phyloP scores from a whole-genome alignment of 1,140 invertebrate species.

The Chrysopa pallens region DNA sequence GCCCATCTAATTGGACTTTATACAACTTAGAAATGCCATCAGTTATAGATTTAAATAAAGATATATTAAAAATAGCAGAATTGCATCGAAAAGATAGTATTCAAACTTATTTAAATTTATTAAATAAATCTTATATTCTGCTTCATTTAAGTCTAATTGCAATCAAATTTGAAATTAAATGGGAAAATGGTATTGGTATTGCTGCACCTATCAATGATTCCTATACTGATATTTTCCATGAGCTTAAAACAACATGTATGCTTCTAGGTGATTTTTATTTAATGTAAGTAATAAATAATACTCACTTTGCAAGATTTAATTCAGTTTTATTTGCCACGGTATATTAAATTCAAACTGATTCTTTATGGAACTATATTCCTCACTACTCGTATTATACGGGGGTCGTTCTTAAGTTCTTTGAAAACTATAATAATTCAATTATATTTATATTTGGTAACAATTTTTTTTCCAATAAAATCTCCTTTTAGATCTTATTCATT shows the following conservation, averaged over 20 bases:
- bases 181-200: not conserved
- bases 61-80: conserved; percentile 44
- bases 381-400: too few species aligned
- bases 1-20: conserved; percentile 35
- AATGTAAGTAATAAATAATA: not conserved
- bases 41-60: conserved; percentile 38
- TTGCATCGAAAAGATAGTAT: conserved; percentile 38
- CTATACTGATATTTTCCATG: not conserved
- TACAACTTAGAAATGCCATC: conserved; percentile 42
- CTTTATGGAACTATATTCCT: too few species aligned
- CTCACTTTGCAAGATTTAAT: too few species aligned
- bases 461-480: too few species aligned
- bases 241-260: not conserved
- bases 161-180: not conserved
- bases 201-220: not conserved
- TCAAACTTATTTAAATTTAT: conserved; percentile 40
- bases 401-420: too few species aligned
- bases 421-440: too few species aligned
- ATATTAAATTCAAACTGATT: too few species aligned
- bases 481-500: too few species aligned
- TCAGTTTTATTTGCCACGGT: too few species aligned
- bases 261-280: not conserved
- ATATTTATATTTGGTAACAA: too few species aligned
- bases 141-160: conserved; percentile 28
- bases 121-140: conserved; percentile 46